Evolutionary conservation across 2,888 invertebrate genomes (phyloP).

Genomic region (Caenorhabditis sp.): DNA sequence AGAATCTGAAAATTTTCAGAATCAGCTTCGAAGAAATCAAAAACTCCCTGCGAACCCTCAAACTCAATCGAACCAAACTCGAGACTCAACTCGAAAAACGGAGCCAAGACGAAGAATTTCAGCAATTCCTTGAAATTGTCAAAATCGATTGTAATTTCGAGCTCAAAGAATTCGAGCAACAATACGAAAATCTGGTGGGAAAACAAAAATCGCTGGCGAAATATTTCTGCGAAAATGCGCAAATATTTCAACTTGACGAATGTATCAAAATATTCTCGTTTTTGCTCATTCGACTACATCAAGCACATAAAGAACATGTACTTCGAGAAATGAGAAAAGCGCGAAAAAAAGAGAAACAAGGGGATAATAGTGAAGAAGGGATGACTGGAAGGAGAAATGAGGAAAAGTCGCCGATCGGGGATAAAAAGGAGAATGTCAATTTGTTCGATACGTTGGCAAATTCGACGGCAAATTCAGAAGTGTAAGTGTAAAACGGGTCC

Average conservation of each 20-base stretch:
- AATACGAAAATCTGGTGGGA: constrained; percentile 16
- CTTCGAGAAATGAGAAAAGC: constrained; percentile 15
- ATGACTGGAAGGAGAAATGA: no score
- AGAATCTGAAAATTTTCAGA: neutral
- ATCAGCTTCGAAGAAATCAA: constrained; percentile 50
- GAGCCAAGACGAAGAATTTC: constrained; percentile 11
- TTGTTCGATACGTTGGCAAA: constrained; percentile 21
- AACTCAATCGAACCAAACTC: constrained; percentile 22
- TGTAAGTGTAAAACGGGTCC: constrained; percentile 12
- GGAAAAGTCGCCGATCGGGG: neutral
- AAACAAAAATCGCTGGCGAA: constrained; percentile 33
- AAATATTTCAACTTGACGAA: constrained; percentile 64
- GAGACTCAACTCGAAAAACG: constrained; percentile 24
- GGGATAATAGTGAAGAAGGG: neutral
- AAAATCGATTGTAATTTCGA: constrained; percentile 33
- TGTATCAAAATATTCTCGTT: constrained; percentile 67
- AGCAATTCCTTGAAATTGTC: constrained; percentile 27
- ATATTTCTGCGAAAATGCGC: constrained; percentile 49
- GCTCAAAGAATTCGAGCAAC: constrained; percentile 23
- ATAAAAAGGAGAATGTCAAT: constrained; percentile 12
- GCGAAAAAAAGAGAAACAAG: constrained; percentile 4
- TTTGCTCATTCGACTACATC: constrained; percentile 54
- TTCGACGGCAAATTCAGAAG: constrained; percentile 9
- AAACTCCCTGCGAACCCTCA: constrained; percentile 24
- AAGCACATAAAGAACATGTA: constrained; percentile 37